Evolutionary conservation across 2,113 vertebrate genomes (phyloP).

Genomic region (Tretioscincus oriximinensis): DNA sequence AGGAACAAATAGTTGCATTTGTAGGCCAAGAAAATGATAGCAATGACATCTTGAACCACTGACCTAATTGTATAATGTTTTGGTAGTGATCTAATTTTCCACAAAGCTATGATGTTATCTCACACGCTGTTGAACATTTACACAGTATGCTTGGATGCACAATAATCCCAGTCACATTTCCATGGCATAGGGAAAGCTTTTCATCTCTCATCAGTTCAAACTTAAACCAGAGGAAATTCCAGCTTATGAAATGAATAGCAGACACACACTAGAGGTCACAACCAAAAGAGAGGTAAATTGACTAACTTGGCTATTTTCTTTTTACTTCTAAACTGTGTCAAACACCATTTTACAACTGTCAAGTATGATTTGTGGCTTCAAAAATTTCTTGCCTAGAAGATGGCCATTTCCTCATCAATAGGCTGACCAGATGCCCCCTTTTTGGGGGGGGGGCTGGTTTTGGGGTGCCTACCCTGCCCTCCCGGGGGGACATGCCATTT

Average conservation of each 20-base stretch:
- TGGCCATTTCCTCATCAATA: no score
- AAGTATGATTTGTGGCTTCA: no score
- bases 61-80: slow-evolving; percentile 1
- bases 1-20: slow-evolving; percentile 9
- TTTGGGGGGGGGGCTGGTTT: no score
- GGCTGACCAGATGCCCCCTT: no score
- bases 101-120: background rate
- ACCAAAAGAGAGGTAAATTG: background rate
- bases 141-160: background rate
- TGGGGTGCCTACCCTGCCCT: no score
- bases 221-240: background rate
- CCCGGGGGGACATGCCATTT: no score
- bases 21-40: background rate
- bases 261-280: background rate
- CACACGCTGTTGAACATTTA: background rate
- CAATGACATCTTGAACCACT: slow-evolving; percentile 7
- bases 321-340: no score
- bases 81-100: slow-evolving; percentile 15
- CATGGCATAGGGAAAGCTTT: background rate
- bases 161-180: background rate
- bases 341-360: no score
- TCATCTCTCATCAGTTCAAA: background rate
- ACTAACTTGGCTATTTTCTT: no score
- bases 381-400: no score
- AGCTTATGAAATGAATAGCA: background rate